Percentiles rank a stretch among this genome's conserved stretches.
These are phyloP conservation scores for Ditylenchus weischeri DNA, from an alignment of 2,888 invertebrate genomes.

Conservation along the genomic window DNA sequence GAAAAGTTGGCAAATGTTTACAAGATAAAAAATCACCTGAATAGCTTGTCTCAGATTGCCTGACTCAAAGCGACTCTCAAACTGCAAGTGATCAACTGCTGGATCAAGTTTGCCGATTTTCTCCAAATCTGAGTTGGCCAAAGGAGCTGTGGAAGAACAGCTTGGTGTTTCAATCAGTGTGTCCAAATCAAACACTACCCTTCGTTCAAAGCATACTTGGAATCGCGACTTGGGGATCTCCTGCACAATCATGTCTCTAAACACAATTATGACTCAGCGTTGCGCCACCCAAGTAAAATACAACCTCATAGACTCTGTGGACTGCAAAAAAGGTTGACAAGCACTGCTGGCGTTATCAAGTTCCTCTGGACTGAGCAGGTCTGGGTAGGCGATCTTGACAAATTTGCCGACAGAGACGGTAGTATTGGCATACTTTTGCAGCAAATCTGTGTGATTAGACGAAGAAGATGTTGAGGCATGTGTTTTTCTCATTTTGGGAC, in stretches of 20 bases:
- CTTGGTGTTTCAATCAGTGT: slow-evolving; percentile 64
- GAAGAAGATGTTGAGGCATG: neutral
- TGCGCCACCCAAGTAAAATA: neutral
- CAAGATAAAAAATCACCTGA: slow-evolving; percentile 64
- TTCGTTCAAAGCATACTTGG: slow-evolving; percentile 64
- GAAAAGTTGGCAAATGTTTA: too few species aligned
- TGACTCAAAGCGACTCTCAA: slow-evolving; percentile 81
- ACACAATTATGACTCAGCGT: slow-evolving; percentile 8
- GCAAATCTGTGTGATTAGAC: neutral
- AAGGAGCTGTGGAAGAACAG: slow-evolving; percentile 65
- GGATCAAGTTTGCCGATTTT: slow-evolving; percentile 41
- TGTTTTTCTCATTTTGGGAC: too few species aligned
- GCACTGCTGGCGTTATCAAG: slow-evolving; percentile 30
- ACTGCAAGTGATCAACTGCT: slow-evolving; percentile 64
- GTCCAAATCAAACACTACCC: slow-evolving; percentile 73
- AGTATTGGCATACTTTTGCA: neutral
- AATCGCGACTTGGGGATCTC: slow-evolving; percentile 71
- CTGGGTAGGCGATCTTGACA: slow-evolving; percentile 48
- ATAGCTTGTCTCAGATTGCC: slow-evolving; percentile 79
- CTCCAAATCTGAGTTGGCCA: slow-evolving; percentile 73
- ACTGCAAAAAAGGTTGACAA: slow-evolving; percentile 19
- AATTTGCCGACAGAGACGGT: slow-evolving; percentile 43
- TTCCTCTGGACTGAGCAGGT: slow-evolving; percentile 25
- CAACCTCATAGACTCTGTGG: slow-evolving; percentile 31
- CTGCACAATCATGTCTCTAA: slow-evolving; percentile 65